Conservation (phyloP, 2,113 vertebrate species). For the Laterallus jamaicensis region DNA sequence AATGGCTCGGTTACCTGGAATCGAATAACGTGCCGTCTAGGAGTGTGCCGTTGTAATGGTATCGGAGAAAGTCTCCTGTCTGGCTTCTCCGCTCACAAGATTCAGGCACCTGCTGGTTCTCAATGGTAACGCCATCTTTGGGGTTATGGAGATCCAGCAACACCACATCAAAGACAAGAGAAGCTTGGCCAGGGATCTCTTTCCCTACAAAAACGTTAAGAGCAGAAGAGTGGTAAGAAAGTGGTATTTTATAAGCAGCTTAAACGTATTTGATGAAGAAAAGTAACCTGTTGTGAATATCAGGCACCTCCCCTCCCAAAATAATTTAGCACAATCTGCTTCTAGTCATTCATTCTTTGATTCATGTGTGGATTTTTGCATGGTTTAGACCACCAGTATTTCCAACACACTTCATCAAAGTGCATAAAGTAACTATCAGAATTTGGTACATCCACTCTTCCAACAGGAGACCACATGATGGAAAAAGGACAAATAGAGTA, state of each 20-base stretch:
- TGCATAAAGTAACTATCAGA: background rate
- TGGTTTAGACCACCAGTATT: background rate
- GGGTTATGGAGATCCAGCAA: slow-evolving; percentile 96
- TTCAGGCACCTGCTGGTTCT: slow-evolving; percentile 81
- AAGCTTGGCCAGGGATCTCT: slow-evolving; percentile 94
- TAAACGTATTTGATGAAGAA: background rate
- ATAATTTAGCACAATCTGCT: background rate
- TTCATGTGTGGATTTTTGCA: background rate
- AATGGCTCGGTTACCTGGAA: slow-evolving; percentile 82
- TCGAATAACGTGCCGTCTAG: slow-evolving; percentile 94
- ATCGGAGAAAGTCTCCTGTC: slow-evolving; percentile 90
- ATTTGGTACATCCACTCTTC: background rate
- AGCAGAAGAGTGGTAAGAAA: background rate
- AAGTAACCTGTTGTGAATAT: background rate
- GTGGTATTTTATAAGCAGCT: background rate
- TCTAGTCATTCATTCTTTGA: background rate
- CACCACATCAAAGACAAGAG: slow-evolving; percentile 92
- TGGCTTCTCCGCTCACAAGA: slow-evolving; percentile 83
- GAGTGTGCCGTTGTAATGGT: slow-evolving; percentile 95
- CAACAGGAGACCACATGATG: background rate
- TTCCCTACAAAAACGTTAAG: slow-evolving; percentile 77
- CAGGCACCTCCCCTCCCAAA: background rate
- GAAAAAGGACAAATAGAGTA: background rate
- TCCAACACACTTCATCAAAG: background rate
- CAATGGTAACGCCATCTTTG: slow-evolving; percentile 86